Evolutionary conservation across 2,888 invertebrate species (phyloP), one percentile per base, ranked within the genome.

Genomic region (Pseudeuparius sepicola): DNA sequence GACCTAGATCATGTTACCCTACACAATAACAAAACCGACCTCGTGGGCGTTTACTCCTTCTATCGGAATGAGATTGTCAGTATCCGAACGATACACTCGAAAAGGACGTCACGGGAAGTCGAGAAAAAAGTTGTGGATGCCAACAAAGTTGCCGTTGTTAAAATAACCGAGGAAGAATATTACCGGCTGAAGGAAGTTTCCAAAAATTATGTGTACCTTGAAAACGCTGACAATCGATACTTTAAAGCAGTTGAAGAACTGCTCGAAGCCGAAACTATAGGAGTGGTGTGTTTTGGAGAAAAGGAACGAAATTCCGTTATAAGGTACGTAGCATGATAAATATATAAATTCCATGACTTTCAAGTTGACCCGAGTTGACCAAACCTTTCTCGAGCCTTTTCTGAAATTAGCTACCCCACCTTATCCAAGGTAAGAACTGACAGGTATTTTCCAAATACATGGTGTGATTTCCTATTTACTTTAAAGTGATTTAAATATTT

Each of bases 81-180:
- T 4, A 42, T 47, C 16, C 42, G 40, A 27, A 34, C 26, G 14
- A 23, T 45, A 4, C 43, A 41, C 24, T 14, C 11, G n/a, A 41
- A 41, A 32, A n/a, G n/a, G n/a, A n/a, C 20, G 5, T 27, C 28
- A 3, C 31, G 41, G 24, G 26, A 45, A 29, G 4, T 2, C 16
- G 16, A 31, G 4, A 17, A 10, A 18, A 24, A 25, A 13, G 14
- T 14, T 17, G 15, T 17, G 27, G 23, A 28, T 28, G 24, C 1
- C 9, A 24, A 36, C 4, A 17, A 20, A 7, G n/a, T 18, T 10
- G 27, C 31, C 7, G 26, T 32, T 18, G 37, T 50, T 2, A 39
- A 42, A 40, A 25, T 50, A 25, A 35, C 30, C 15, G 44, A 50
- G 35, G 37, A 43, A 11, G 50, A 48, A 26, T 50, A 47, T 35